These are phyloP conservation scores for Seriola quinqueradiata DNA, from an alignment of 2,113 vertebrate genomes.

Conservation along the genomic window DNA sequence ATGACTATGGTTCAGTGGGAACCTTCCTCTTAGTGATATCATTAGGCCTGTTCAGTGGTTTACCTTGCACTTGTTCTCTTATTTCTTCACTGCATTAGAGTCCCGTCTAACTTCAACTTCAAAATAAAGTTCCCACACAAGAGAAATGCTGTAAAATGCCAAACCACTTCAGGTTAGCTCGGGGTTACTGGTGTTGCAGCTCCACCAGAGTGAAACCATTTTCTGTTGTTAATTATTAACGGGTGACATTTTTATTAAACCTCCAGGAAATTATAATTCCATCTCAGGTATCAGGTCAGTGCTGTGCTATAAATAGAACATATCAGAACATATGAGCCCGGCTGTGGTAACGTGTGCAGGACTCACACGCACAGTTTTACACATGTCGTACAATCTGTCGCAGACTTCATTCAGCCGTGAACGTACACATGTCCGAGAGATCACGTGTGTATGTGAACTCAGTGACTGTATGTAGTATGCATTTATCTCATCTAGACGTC, in stretches of 20 bases:
- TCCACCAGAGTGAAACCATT: not conserved
- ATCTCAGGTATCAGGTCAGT: conserved; percentile 57
- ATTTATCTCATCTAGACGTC: not conserved
- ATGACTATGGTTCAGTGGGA: conserved; percentile 6
- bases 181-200: too few species aligned
- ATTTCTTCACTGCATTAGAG: not conserved
- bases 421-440: not conserved
- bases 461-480: not conserved
- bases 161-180: not conserved
- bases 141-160: not conserved
- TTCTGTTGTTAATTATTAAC: conserved; percentile 45
- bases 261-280: conserved; percentile 56
- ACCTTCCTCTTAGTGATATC: conserved; percentile 10
- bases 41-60: not conserved
- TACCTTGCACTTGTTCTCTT: not conserved
- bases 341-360: conserved; percentile 4
- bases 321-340: not conserved
- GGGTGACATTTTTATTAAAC: conserved; percentile 39
- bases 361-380: not conserved
- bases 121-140: not conserved
- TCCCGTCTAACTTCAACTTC: not conserved
- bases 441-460: not conserved
- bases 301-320: conserved; percentile 62
- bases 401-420: conserved; percentile 2
- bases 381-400: not conserved